A percentile compares a stretch with the other conserved stretches of the same genome.
Evolutionary conservation across 2,113 vertebrate genomes (phyloP).

Genomic region (Anarhynchus alexandrinus): DNA sequence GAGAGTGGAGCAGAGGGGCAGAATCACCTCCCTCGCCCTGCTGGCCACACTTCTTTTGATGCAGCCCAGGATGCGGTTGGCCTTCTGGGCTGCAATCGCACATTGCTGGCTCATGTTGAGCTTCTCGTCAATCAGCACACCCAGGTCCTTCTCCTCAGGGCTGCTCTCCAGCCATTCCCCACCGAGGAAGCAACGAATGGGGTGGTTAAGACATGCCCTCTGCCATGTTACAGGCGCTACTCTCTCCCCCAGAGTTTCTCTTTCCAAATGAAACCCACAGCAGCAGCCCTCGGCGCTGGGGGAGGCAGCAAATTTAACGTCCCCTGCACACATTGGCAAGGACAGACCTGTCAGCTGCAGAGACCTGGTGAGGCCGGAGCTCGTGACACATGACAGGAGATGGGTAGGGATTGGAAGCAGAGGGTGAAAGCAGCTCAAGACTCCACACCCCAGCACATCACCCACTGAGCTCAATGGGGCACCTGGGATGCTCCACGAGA

Average conservation of each 20-base stretch:
- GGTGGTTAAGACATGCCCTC: not conserved
- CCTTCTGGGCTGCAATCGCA: no score
- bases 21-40: no score
- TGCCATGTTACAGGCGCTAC: rapidly evolving
- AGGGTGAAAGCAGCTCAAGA: not conserved
- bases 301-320: not conserved
- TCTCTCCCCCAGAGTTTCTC: not conserved
- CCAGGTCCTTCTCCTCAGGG: no score
- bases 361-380: not conserved
- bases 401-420: not conserved
- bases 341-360: not conserved
- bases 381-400: not conserved
- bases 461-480: not conserved
- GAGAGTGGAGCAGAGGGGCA: no score
- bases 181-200: not conserved
- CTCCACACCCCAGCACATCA: rapidly evolving
- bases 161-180: no score
- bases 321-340: not conserved
- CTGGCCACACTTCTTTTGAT: no score
- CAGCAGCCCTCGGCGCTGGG: not conserved
- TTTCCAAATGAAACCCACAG: not conserved
- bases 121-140: no score
- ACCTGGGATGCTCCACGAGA: rapidly evolving
- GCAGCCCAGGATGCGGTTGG: no score
- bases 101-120: no score